Evolutionary conservation across 2,797 vertebrate genomes (phyloP), one percentile per base, ranked within the genome.

Genomic region (Melanotaenia parkinsoni): DNA sequence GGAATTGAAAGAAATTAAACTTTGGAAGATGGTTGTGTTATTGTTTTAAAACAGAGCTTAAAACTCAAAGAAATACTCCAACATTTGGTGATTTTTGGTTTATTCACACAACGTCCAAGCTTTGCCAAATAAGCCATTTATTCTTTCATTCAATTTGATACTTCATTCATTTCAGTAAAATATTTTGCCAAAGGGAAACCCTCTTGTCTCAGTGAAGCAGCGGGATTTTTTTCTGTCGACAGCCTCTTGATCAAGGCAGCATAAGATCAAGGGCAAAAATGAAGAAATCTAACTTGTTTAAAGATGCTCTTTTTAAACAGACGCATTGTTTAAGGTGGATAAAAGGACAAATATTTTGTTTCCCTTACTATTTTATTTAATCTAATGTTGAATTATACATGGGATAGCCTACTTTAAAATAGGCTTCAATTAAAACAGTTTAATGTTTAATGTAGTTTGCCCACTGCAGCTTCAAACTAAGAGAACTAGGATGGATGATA

Each of bases 391-490:
- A 26, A 54, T 35, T 5, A 57, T 33, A 16, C 57, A 16, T 40
- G 13, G 3, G 22, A 37, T 58, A 30, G 30, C 30, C 30, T 30
- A 63, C 32, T 65, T n/a, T 7, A 22, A 57, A 59, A 26, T 58
- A 68, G 35, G 5, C 20, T 35, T 22, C 35, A 1, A 58, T 22
- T 35, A 2, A 53, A 63, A 20, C 13, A 71, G 62, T 57, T 70
- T 0, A 69, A 70, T 66, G 28, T 82, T 67, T 67, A 59, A 65
- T 80, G 38, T 14, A n/a, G 12, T 59, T 56, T 24, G 9, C 63
- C 79, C 26, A 8, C 9, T 30, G 35, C 38, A 12, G 12, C 38
- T n/a, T 79, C 73, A 72, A 70, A 18, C 24, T 57, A 28, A 32
- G 7, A 57, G 16, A 32, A 28, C 26, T 28, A 14, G 26, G 24